These are phyloP conservation scores for Thunnus maccoyii DNA, from an alignment of 2,113 vertebrate genomes.

Conservation along the genomic window DNA sequence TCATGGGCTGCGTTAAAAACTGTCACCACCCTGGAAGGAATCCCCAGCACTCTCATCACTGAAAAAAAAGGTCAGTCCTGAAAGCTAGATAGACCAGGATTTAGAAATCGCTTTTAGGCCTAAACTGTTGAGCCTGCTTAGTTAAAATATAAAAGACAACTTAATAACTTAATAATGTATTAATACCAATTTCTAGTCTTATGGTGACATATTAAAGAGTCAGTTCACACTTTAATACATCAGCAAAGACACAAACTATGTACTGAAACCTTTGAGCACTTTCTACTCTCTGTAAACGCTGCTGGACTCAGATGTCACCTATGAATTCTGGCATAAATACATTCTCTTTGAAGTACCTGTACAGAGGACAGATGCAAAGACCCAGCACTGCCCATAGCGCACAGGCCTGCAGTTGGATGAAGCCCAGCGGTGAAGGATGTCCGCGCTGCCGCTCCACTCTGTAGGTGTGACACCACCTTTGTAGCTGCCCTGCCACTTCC, in stretches of 20 bases:
- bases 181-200: too few species aligned
- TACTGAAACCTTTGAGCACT: too few species aligned
- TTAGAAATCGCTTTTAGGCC: too few species aligned
- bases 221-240: too few species aligned
- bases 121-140: neutral
- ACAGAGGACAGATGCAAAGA: constrained; percentile 76
- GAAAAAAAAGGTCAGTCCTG: neutral
- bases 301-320: neutral
- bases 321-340: neutral
- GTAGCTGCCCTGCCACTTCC: constrained; percentile 69
- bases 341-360: constrained; percentile 58
- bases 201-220: too few species aligned
- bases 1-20: constrained; percentile 77
- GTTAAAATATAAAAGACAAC: neutral
- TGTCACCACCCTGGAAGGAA: constrained; percentile 78
- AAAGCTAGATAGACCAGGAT: neutral
- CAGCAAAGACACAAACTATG: too few species aligned
- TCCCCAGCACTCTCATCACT: constrained; percentile 77
- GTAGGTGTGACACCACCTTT: constrained; percentile 54
- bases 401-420: constrained; percentile 61
- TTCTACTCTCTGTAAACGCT: neutral
- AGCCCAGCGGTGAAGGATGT: constrained; percentile 68
- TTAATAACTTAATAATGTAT: too few species aligned
- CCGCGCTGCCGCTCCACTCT: constrained; percentile 72
- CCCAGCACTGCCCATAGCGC: constrained; percentile 78